phyloP scores from a whole-genome alignment of 2,797 vertebrate species.

The Channallabes apus region DNA sequence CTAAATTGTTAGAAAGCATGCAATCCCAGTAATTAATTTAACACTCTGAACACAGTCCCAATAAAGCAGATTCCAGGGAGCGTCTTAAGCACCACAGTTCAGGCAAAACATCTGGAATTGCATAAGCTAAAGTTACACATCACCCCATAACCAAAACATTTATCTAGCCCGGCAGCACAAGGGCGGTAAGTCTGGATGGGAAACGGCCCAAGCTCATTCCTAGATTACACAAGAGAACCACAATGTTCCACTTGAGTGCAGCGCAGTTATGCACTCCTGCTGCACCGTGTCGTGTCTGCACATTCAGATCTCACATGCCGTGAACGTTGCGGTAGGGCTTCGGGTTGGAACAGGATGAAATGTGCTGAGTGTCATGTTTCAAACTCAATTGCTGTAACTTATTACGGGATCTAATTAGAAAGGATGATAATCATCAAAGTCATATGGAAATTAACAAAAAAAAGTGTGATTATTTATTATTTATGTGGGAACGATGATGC shows the following conservation, averaged over 20 bases:
- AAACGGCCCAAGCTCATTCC: neutral
- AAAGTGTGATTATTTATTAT: neutral
- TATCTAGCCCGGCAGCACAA: constrained; percentile 1
- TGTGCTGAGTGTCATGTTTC: neutral
- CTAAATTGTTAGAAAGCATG: constrained; percentile 5
- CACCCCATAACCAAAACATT: constrained; percentile 4
- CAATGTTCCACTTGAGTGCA: constrained; percentile 21
- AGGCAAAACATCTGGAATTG: constrained; percentile 32
- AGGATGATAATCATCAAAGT: neutral
- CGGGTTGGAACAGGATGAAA: neutral
- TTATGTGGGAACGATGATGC: neutral
- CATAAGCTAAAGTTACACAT: constrained; percentile 3
- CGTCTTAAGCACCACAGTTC: neutral
- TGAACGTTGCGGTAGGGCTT: neutral
- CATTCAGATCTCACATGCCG: neutral
- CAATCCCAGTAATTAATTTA: neutral
- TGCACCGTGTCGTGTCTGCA: neutral
- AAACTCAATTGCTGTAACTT: neutral
- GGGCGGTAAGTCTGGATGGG: neutral
- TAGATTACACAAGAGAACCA: constrained; percentile 26
- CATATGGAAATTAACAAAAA: neutral
- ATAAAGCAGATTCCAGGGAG: constrained; percentile 23
- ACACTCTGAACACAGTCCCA: neutral
- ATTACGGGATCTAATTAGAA: no score
- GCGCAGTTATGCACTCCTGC: neutral